These are phyloP conservation scores for Schizopygopsis pylzovi DNA, from an alignment of 2,797 vertebrate species.

Conservation along the genomic window DNA sequence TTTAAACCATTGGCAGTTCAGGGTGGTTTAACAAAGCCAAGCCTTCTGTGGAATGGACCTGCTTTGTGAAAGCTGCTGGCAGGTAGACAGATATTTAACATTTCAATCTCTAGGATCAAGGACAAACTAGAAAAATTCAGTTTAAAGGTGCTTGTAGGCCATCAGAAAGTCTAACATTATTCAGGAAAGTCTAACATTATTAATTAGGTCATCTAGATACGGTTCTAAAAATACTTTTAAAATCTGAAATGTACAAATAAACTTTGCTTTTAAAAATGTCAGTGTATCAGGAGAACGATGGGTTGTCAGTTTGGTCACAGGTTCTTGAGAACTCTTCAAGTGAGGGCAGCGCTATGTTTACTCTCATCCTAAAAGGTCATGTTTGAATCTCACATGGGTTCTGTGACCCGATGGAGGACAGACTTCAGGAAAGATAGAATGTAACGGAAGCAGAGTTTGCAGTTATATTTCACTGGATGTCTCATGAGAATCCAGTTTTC, in stretches of 20 bases:
- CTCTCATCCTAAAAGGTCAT: background rate
- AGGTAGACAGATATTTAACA: slow-evolving; percentile 5
- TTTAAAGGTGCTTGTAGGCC: background rate
- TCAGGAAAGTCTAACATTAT: too few species aligned
- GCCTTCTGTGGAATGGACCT: slow-evolving; percentile 61
- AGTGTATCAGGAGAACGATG: background rate
- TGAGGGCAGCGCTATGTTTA: slow-evolving; percentile 6
- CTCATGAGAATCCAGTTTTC: background rate
- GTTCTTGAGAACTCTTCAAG: background rate
- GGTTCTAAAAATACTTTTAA: background rate
- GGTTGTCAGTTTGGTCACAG: background rate
- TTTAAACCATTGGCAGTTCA: slow-evolving; percentile 63
- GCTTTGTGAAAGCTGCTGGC: background rate
- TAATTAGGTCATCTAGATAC: background rate
- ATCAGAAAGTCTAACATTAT: background rate
- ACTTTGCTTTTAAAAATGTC: background rate
- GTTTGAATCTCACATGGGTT: slow-evolving; percentile 10
- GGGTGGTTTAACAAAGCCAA: slow-evolving; percentile 70
- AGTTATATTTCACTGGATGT: background rate
- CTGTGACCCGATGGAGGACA: background rate
- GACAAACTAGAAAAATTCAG: background rate
- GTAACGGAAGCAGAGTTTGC: slow-evolving; percentile 7
- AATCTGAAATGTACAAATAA: background rate
- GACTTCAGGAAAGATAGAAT: background rate
- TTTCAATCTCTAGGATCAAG: background rate